Percentiles rank a stretch among this genome's conserved stretches.
phyloP scores from a whole-genome alignment of 2,797 vertebrate species.

The Ctenopoma kingsleyae region DNA sequence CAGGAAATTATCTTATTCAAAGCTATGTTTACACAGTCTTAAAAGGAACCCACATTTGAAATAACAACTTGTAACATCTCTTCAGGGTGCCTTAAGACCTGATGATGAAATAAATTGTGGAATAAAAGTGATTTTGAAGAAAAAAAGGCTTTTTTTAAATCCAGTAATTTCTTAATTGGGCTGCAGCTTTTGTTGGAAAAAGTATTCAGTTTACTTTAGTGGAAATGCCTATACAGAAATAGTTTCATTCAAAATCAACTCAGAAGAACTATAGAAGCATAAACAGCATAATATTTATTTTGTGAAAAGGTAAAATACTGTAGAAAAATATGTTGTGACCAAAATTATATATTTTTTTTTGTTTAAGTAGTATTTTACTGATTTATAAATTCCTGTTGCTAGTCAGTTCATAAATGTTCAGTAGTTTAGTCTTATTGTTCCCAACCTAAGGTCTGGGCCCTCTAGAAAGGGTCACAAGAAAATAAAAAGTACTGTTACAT shows the following conservation, averaged over 20 bases:
- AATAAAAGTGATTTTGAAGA: constrained; percentile 92
- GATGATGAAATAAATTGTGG: constrained; percentile 87
- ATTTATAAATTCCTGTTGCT: too few species aligned
- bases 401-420: too few species aligned
- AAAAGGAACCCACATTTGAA: constrained; percentile 79
- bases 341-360: too few species aligned
- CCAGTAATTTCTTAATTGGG: background rate
- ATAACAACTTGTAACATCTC: constrained; percentile 82
- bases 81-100: constrained; percentile 90
- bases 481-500: background rate
- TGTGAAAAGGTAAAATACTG: background rate
- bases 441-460: background rate
- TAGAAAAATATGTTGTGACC: background rate
- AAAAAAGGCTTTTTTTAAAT: constrained; percentile 45
- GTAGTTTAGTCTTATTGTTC: too few species aligned
- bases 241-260: background rate
- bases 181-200: background rate
- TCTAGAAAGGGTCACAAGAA: background rate
- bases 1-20: constrained; percentile 85
- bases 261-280: background rate
- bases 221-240: background rate
- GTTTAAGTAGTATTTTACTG: too few species aligned
- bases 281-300: background rate
- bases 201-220: background rate
- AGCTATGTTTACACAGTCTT: constrained; percentile 85